Evolutionary conservation across 2,797 vertebrate species (phyloP).

Genomic region (Microchirus variegatus): DNA sequence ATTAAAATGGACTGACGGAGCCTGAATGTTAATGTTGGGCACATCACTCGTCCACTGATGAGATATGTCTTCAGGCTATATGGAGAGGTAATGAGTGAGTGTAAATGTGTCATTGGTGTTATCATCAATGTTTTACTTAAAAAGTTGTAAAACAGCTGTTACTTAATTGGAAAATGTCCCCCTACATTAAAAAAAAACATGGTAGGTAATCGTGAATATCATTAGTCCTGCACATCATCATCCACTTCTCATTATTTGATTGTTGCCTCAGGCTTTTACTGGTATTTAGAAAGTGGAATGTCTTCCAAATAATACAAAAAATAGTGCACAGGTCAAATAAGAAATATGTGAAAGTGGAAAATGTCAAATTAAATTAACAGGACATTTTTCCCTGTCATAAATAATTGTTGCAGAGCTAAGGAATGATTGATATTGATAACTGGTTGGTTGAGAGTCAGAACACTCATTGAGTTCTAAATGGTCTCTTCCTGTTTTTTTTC

Average conservation of each 20-base stretch:
- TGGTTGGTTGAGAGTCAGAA: too few relatives aligned
- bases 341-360: too few relatives aligned
- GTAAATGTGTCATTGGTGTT: slow-evolving; percentile 45
- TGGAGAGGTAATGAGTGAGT: slow-evolving; percentile 54
- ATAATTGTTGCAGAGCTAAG: too few relatives aligned
- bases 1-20: slow-evolving; percentile 27
- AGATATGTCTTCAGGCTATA: slow-evolving; percentile 46
- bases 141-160: slow-evolving; percentile 41
- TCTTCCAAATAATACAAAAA: not conserved
- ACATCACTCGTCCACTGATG: slow-evolving; percentile 36
- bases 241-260: slow-evolving; percentile 14
- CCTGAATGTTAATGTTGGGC: slow-evolving; percentile 36
- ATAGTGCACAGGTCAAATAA: not conserved
- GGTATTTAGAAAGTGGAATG: slow-evolving; percentile 26
- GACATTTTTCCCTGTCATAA: too few relatives aligned
- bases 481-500: too few relatives aligned
- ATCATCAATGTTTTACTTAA: slow-evolving; percentile 37
- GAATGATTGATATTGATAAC: too few relatives aligned
- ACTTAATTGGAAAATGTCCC: slow-evolving; percentile 30
- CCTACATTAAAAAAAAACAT: slow-evolving; percentile 20
- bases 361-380: too few relatives aligned
- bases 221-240: slow-evolving; percentile 16
- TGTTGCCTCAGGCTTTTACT: slow-evolving; percentile 19
- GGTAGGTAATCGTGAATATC: not conserved
- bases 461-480: too few relatives aligned